These are phyloP conservation scores for Chalcis sispes DNA, from an alignment of 2,888 invertebrate species.

Conservation along the genomic window DNA sequence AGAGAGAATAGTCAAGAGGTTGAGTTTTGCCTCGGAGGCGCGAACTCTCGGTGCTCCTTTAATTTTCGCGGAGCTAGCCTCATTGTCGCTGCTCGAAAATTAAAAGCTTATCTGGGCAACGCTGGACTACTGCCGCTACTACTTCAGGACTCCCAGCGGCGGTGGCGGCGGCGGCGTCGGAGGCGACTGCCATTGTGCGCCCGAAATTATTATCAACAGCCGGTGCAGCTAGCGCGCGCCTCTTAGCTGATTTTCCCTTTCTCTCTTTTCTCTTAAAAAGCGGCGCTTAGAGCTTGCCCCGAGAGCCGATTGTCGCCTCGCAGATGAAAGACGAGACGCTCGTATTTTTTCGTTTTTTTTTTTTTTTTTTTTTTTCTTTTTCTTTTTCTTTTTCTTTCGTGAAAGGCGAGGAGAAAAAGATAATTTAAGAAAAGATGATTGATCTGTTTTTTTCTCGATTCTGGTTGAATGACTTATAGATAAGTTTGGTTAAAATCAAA, in stretches of 20 bases:
- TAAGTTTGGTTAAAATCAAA: too few species aligned
- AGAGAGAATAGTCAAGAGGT: not conserved
- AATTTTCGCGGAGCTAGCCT: constrained; percentile 37
- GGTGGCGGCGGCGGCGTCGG: too few species aligned
- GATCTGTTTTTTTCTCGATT: too few species aligned
- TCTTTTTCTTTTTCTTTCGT: too few species aligned
- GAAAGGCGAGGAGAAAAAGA: too few species aligned
- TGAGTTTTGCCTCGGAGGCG: not conserved
- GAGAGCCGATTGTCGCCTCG: too few species aligned
- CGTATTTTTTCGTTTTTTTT: too few species aligned
- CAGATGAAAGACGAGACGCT: too few species aligned
- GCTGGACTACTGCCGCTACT: not conserved
- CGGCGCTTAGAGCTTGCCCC: constrained; percentile 1
- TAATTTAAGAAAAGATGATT: too few species aligned
- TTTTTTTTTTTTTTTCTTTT: too few species aligned
- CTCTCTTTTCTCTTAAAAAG: too few species aligned
- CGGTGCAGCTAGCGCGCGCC: not conserved
- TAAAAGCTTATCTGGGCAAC: constrained; percentile 51
- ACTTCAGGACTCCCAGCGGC: not conserved
- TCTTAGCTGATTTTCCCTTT: constrained; percentile 10
- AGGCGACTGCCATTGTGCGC: constrained; percentile 53
- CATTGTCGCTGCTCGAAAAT: constrained; percentile 45
- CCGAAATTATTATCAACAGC: constrained; percentile 51
- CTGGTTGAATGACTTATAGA: too few species aligned
- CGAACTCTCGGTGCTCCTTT: constrained; percentile 23